A percentile compares a stretch with the other conserved stretches of the same genome.
Conservation (phyloP, 2,113 vertebrate genomes). For the Indri indri region DNA sequence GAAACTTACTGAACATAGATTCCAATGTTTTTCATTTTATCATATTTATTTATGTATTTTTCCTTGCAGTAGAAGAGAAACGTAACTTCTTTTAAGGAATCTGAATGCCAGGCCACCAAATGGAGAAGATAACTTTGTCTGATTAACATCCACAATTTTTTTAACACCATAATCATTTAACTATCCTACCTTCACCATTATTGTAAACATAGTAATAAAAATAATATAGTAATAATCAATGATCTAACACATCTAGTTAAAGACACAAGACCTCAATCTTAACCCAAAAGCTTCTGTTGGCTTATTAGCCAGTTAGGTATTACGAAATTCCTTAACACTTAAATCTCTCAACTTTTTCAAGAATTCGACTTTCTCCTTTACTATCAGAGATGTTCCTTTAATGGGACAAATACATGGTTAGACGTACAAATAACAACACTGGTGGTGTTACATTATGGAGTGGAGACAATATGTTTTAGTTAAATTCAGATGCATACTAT, state of each 20-base stretch:
- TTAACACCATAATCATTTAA: background rate
- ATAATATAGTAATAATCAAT: background rate
- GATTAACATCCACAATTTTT: background rate
- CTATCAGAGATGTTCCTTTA: background rate
- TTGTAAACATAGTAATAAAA: background rate
- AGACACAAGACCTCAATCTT: background rate
- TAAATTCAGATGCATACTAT: background rate
- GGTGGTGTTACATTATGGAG: background rate
- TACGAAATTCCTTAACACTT: background rate
- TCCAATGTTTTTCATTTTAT: background rate
- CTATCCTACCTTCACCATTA: background rate
- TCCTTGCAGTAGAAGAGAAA: background rate
- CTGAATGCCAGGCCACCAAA: background rate
- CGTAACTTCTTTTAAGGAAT: background rate
- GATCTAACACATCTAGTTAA: background rate
- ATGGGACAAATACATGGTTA: background rate
- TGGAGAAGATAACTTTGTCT: background rate
- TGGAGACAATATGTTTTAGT: background rate
- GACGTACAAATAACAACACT: background rate
- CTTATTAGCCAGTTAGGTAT: background rate
- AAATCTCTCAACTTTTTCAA: background rate
- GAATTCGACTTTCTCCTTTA: background rate
- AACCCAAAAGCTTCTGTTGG: background rate
- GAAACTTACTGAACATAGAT: background rate
- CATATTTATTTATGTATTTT: background rate